These are phyloP conservation scores for Aplysina aerophoba DNA, from an alignment of 37 sponge, comb jelly and placozoan genomes.

Conservation along the genomic window DNA sequence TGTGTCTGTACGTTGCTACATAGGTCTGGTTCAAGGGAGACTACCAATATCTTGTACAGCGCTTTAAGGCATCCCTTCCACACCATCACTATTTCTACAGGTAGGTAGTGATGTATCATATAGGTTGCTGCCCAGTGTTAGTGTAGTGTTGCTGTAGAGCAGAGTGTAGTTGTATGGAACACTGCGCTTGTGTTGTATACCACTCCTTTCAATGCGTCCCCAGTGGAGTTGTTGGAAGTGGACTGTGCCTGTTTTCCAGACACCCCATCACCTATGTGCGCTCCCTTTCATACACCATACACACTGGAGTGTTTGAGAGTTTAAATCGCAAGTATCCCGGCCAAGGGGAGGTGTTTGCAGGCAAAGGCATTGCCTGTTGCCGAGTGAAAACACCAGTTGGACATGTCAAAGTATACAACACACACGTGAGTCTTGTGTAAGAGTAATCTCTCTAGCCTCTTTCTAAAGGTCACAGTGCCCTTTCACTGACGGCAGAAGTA, in stretches of 20 bases:
- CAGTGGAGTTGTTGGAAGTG: slow-evolving; percentile 82
- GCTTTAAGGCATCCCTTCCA: neutral
- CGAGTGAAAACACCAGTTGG: slow-evolving; percentile 54
- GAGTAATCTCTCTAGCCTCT: no score
- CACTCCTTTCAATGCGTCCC: no score
- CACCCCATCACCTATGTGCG: slow-evolving; percentile 61
- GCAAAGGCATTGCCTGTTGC: slow-evolving; percentile 59
- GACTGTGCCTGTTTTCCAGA: slow-evolving; percentile 77
- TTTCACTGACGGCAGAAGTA: no score
- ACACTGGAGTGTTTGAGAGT: slow-evolving; percentile 27
- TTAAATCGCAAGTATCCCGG: neutral
- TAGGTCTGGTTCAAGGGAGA: slow-evolving; percentile 32
- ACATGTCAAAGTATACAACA: slow-evolving; percentile 56
- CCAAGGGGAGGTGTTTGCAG: slow-evolving; percentile 75
- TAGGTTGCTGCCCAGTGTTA: neutral
- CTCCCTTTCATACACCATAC: neutral
- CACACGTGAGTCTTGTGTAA: slow-evolving; percentile 53
- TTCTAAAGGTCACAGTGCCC: no score
- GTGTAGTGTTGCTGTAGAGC: neutral
- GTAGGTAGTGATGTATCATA: neutral
- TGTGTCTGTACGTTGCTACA: neutral
- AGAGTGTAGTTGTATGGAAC: neutral
- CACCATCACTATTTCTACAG: slow-evolving; percentile 23
- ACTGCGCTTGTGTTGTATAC: neutral
- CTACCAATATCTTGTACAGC: neutral